A percentile compares a stretch with the other conserved stretches of the same genome.
Evolutionary conservation across 1,140 invertebrate species (phyloP).

Genomic region (Dermatophagoides farinae): DNA sequence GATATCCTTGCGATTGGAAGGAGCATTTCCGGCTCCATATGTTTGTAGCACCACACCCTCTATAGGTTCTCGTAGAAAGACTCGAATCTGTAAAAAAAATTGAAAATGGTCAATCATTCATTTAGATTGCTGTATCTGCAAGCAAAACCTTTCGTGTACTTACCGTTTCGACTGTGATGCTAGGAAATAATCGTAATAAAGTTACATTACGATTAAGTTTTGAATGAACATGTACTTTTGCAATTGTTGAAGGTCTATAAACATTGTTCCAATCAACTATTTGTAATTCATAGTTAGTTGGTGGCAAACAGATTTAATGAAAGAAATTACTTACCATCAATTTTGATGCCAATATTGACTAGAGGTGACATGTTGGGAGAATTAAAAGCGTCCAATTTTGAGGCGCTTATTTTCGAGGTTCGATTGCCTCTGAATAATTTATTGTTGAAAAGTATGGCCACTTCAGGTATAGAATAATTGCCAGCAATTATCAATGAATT

Average conservation of each 20-base stretch:
- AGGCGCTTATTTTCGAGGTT: slow-evolving; percentile 56
- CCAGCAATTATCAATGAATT: slow-evolving; percentile 76
- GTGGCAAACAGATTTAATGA: neutral
- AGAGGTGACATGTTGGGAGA: slow-evolving; percentile 68
- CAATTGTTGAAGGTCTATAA: slow-evolving; percentile 44
- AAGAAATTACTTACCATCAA: slow-evolving; percentile 20
- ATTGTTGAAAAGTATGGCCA: slow-evolving; percentile 72
- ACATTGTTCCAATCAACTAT: slow-evolving; percentile 56
- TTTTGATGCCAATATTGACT: slow-evolving; percentile 44
- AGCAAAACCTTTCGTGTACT: too few species aligned
- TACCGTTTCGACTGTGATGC: slow-evolving; percentile 57
- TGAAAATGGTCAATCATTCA: neutral
- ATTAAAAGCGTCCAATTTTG: slow-evolving; percentile 63
- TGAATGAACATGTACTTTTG: slow-evolving; percentile 53
- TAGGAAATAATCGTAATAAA: slow-evolving; percentile 66
- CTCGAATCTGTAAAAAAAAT: slow-evolving; percentile 32
- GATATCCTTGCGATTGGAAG: slow-evolving; percentile 58
- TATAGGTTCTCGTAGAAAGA: slow-evolving; percentile 61
- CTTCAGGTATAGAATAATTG: slow-evolving; percentile 73
- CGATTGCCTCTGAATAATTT: slow-evolving; percentile 76
- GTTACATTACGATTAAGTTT: slow-evolving; percentile 65
- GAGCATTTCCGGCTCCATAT: slow-evolving; percentile 81
- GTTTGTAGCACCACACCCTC: slow-evolving; percentile 74
- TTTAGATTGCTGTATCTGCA: too few species aligned
- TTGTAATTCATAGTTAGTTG: neutral